phyloP scores from a whole-genome alignment of 2,797 vertebrate species.

The Liparis tanakae region DNA sequence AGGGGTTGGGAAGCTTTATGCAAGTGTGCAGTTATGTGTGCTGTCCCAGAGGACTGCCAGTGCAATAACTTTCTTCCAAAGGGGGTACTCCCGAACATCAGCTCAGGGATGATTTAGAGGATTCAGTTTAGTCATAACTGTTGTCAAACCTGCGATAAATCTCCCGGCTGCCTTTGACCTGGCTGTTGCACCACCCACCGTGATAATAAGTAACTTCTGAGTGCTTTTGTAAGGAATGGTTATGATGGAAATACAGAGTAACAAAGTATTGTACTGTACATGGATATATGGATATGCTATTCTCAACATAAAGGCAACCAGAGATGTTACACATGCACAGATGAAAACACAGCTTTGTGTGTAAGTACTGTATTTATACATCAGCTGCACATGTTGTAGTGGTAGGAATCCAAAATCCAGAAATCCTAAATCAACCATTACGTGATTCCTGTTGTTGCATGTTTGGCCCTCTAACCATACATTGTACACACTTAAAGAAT shows the following conservation, averaged over 20 bases:
- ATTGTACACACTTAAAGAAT: background rate
- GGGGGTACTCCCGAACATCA: conserved; percentile 45
- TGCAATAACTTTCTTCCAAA: conserved; percentile 47
- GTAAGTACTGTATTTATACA: background rate
- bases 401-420: background rate
- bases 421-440: background rate
- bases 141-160: conserved; percentile 42
- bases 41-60: conserved; percentile 27
- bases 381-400: background rate
- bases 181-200: background rate
- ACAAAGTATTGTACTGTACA: background rate
- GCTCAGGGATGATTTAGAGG: conserved; percentile 44
- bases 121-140: conserved; percentile 33
- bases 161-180: conserved; percentile 4
- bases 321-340: background rate
- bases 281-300: background rate
- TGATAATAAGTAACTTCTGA: background rate
- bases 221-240: background rate
- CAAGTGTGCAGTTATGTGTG: conserved; percentile 60
- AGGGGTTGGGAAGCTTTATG: conserved; percentile 52
- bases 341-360: background rate
- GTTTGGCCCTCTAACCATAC: background rate
- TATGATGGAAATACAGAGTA: conserved; percentile 4
- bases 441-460: background rate
- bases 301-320: conserved; percentile 2